These are phyloP conservation scores for Erythrocebus patas DNA, from an alignment of 2,113 vertebrate species.

Conservation along the genomic window DNA sequence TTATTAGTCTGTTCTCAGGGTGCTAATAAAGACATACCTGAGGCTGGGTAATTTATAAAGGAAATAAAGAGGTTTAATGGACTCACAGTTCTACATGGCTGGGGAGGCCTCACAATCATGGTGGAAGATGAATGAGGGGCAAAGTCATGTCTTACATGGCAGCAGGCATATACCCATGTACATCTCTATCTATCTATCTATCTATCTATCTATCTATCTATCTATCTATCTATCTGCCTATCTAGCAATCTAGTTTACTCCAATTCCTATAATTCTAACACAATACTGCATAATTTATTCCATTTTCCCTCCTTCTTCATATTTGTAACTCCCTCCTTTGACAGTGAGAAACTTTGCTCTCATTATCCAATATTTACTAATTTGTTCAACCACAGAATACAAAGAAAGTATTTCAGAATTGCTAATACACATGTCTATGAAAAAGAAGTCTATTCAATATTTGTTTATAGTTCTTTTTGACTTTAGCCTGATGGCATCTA, in stretches of 20 bases:
- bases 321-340: neutral
- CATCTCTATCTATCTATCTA: too few species aligned
- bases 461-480: neutral
- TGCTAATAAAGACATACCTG: too few species aligned
- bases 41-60: too few species aligned
- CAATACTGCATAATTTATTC: neutral
- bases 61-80: too few species aligned
- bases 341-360: neutral
- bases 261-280: neutral
- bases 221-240: neutral
- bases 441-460: neutral
- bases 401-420: conserved; percentile 22
- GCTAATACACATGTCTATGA: neutral
- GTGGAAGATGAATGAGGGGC: too few species aligned
- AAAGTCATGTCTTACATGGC: too few species aligned
- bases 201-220: too few species aligned
- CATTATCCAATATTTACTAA: neutral
- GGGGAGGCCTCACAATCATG: too few species aligned
- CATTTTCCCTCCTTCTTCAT: neutral
- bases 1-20: too few species aligned
- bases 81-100: too few species aligned
- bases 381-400: neutral
- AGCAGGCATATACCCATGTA: too few species aligned
- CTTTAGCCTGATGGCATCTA: neutral
- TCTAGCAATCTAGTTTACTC: neutral